These are phyloP conservation scores for western clawed frog (Xenopus tropicalis) DNA, from an alignment of 2,113 vertebrate genomes.

Conservation along the genomic window DNA sequence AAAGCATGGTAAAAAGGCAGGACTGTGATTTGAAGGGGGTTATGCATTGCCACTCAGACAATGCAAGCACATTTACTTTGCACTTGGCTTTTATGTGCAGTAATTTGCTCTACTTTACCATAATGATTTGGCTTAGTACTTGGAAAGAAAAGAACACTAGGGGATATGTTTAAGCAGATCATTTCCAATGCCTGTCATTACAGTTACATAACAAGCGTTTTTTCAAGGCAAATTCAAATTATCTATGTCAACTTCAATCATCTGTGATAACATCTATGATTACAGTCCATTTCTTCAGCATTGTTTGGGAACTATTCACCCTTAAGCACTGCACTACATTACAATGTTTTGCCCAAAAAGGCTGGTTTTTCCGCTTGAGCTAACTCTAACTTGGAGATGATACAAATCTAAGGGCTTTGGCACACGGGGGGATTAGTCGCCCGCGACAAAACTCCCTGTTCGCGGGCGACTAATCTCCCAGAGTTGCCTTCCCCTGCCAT, in stretches of 20 bases:
- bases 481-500: no score
- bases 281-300: conserved; percentile 36
- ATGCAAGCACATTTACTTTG: no score
- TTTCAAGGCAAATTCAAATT: not conserved
- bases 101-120: conserved; percentile 16
- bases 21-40: no score
- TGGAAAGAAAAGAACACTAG: not conserved
- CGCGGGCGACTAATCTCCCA: no score
- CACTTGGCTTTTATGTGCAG: no score
- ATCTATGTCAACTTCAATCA: conserved; percentile 25
- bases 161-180: not conserved
- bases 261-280: conserved; percentile 23
- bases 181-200: no score
- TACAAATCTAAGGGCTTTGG: not conserved
- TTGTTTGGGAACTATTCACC: conserved; percentile 28
- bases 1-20: no score
- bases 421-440: no score
- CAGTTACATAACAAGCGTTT: not conserved
- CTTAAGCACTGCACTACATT: conserved; percentile 19
- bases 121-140: conserved; percentile 4
- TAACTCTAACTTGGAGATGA: not conserved
- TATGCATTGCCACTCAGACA: no score
- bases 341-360: conserved; percentile 16
- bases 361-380: not conserved
- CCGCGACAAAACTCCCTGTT: no score